Percentiles rank a stretch among this genome's conserved stretches.
Conservation (phyloP, 2,888 invertebrate genomes). For the Ennomos erosarius region DNA sequence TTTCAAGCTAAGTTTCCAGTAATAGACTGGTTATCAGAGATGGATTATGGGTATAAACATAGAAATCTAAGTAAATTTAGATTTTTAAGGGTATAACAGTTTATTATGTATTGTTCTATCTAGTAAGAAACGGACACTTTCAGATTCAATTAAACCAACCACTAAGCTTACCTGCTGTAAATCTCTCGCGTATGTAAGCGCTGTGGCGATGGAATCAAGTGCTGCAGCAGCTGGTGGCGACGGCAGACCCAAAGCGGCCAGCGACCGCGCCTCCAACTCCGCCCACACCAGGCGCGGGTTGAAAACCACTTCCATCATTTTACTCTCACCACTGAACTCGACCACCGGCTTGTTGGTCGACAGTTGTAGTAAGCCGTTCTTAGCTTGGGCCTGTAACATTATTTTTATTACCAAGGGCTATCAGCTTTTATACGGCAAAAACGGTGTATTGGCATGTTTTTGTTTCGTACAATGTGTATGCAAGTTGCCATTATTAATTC, state of each 20-base stretch:
- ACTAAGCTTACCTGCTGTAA: conserved; percentile 90
- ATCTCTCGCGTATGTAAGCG: conserved; percentile 93
- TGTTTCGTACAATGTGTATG: no score
- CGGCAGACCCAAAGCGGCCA: conserved; percentile 93
- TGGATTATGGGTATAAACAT: no score
- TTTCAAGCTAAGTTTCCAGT: no score
- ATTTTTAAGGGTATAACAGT: no score
- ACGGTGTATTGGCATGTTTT: no score
- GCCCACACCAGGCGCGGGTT: conserved; percentile 93
- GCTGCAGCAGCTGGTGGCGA: conserved; percentile 89
- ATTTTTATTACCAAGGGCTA: no score
- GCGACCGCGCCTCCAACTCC: conserved; percentile 94
- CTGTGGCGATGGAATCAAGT: conserved; percentile 88
- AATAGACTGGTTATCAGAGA: no score
- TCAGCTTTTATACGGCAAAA: no score
- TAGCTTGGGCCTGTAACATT: conserved; percentile 65
- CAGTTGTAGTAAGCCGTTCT: conserved; percentile 67
- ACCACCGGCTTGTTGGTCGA: conserved; percentile 90
- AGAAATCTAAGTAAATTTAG: no score
- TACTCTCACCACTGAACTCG: conserved; percentile 89
- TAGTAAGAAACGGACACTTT: no score
- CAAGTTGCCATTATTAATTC: no score
- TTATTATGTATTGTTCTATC: no score
- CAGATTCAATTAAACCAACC: neutral
- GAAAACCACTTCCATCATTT: conserved; percentile 95